Percentiles rank a stretch among this genome's conserved stretches.
Evolutionary conservation across 2,113 vertebrate species (phyloP).

Genomic region (Hippocampus comes): DNA sequence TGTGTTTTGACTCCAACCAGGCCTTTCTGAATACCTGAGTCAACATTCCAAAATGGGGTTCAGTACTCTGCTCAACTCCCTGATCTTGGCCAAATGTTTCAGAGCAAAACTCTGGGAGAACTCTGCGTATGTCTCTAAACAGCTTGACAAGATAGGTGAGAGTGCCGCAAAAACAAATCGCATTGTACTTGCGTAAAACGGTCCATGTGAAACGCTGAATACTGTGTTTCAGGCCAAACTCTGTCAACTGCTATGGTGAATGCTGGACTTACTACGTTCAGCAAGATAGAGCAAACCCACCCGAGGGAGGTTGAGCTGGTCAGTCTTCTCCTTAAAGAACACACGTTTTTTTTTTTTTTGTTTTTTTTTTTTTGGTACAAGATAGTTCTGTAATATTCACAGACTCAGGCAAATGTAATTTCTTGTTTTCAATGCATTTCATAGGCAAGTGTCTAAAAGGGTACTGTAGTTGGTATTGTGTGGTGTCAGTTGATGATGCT

Average conservation of each 20-base stretch:
- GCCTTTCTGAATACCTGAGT: slow-evolving; percentile 86
- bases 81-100: slow-evolving; percentile 94
- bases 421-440: neutral
- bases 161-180: neutral
- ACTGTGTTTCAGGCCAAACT: slow-evolving; percentile 76
- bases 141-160: slow-evolving; percentile 95
- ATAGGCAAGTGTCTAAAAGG: neutral
- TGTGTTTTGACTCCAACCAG: slow-evolving; percentile 60
- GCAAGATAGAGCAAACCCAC: slow-evolving; percentile 89
- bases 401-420: neutral
- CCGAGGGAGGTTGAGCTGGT: slow-evolving; percentile 93
- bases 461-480: too few relatives aligned
- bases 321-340: slow-evolving; percentile 24
- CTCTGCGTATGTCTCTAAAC: slow-evolving; percentile 87
- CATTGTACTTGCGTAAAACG: neutral
- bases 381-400: neutral
- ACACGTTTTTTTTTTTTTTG: neutral
- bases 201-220: neutral
- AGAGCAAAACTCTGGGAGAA: slow-evolving; percentile 94
- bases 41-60: slow-evolving; percentile 77
- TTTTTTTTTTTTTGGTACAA: neutral
- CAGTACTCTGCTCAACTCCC: slow-evolving; percentile 78
- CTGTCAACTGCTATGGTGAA: slow-evolving; percentile 92
- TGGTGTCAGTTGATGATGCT: too few relatives aligned
- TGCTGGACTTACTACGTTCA: slow-evolving; percentile 90